These are phyloP conservation scores for Podargus strigoides DNA, from an alignment of 2,797 vertebrate genomes.

Conservation along the genomic window DNA sequence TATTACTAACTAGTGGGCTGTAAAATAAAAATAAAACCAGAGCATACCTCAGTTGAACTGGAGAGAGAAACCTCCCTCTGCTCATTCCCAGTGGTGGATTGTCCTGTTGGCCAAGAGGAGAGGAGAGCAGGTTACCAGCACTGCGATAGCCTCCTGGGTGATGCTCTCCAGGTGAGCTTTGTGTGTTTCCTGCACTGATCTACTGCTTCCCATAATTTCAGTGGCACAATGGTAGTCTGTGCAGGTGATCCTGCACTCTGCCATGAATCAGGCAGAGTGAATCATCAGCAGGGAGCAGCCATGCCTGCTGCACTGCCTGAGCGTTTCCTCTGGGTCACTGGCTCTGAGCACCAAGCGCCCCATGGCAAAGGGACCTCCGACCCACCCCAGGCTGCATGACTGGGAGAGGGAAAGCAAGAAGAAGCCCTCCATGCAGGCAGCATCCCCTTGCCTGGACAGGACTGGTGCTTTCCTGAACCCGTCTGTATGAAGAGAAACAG, in stretches of 20 bases:
- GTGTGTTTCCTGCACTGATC: not conserved
- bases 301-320: not conserved
- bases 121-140: not conserved
- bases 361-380: accelerated
- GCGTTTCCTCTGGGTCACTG: not conserved
- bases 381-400: not conserved
- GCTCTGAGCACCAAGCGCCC: not conserved
- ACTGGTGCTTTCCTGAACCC: not conserved
- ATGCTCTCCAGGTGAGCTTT: not conserved
- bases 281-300: not conserved
- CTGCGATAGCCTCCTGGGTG: not conserved
- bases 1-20: not conserved
- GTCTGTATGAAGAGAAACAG: not conserved
- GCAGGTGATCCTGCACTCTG: not conserved
- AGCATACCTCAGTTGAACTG: not conserved
- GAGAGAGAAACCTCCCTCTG: not conserved
- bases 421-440: not conserved
- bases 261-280: accelerated
- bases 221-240: not conserved
- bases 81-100: not conserved
- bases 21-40: not conserved
- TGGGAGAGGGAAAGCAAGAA: not conserved
- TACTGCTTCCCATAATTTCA: accelerated
- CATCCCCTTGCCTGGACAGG: not conserved
- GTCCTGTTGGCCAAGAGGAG: not conserved